Evolutionary conservation across 2,113 vertebrate species (phyloP), one percentile per base, ranked within the genome.

Genomic region (Benitochromis conjunctus): DNA sequence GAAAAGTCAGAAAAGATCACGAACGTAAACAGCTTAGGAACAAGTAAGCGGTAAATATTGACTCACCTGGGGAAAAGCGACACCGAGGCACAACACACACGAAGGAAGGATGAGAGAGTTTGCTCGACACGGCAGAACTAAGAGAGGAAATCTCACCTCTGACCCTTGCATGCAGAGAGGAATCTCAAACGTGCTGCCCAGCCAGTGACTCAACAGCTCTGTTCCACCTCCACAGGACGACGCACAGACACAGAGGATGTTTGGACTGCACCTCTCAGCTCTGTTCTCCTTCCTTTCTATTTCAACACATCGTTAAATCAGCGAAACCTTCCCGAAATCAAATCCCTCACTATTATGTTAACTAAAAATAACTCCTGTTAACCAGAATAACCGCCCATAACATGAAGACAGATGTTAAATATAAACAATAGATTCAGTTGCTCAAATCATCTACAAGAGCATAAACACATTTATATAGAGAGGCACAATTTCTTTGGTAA

Each of bases 61-160:
- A 91, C 92, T 93, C 82, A 93, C 93, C 93, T 87, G 51, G 16
- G n/a, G 57, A 51, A 64, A 57, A 62, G 77, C 18, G n/a, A 77
- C 51, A 24, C 79, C 21, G 16, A 77, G 60, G 60, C 88, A 60
- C 12, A 12, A n/a, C 64, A 14, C 53, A 66, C 77, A 58, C 7
- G 3, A 14, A 88, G 88, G 82, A 87, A 83, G 86, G 86, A 90
- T 69, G 71, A 80, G 12, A 54, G 9, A 43, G 86, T 86, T 48
- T 24, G 48, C 38, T 21, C 19, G 1, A 11, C 38, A 29, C 10
- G 6, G 57, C 31, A 16, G 24, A 82, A 41, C 76, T 14, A 38
- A 38, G 34, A 66, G 85, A 90, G 90, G 90, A 87, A 92, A 66
- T 24, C 34, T 87, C 71, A 84, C 79, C 87, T 81, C 81, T 91